phyloP scores from a whole-genome alignment of 2,113 vertebrate species.

The Chloropsis cyanopogon region DNA sequence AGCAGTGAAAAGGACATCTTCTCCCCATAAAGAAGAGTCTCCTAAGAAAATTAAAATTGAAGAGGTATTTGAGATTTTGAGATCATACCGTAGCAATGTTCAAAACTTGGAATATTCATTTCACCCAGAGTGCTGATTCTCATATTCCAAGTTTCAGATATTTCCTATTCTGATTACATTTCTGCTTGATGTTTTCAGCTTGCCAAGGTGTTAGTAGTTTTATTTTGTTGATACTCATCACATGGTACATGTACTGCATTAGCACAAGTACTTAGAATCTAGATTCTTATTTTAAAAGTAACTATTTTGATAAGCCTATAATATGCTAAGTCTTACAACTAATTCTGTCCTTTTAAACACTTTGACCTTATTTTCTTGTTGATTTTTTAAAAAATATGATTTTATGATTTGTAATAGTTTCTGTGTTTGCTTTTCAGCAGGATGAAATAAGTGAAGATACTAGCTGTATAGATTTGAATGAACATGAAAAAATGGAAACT shows the following conservation, averaged over 20 bases:
- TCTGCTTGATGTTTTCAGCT: not conserved
- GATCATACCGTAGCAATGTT: not conserved
- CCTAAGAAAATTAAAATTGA: constrained; percentile 79
- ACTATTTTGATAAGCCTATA: not conserved
- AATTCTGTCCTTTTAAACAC: not conserved
- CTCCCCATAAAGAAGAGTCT: constrained; percentile 76
- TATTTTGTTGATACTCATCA: not conserved
- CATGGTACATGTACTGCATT: fast-evolving
- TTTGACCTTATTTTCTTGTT: not conserved
- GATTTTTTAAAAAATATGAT: not conserved
- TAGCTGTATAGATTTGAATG: constrained; percentile 77
- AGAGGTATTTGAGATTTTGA: constrained; percentile 69
- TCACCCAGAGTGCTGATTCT: not conserved
- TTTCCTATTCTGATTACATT: not conserved
- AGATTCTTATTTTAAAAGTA: not conserved
- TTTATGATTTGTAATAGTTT: not conserved
- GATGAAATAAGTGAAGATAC: constrained; percentile 76
- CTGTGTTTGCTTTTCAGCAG: constrained; percentile 59
- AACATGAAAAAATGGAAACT: constrained; percentile 76
- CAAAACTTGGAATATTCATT: not conserved
- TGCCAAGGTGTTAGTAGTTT: not conserved
- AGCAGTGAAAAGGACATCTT: constrained; percentile 75
- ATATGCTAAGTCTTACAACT: not conserved
- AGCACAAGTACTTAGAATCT: not conserved
- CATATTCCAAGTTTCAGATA: not conserved